Evolutionary conservation across 2,888 invertebrate species (phyloP).

Genomic region (Bhutanitis thaidina): DNA sequence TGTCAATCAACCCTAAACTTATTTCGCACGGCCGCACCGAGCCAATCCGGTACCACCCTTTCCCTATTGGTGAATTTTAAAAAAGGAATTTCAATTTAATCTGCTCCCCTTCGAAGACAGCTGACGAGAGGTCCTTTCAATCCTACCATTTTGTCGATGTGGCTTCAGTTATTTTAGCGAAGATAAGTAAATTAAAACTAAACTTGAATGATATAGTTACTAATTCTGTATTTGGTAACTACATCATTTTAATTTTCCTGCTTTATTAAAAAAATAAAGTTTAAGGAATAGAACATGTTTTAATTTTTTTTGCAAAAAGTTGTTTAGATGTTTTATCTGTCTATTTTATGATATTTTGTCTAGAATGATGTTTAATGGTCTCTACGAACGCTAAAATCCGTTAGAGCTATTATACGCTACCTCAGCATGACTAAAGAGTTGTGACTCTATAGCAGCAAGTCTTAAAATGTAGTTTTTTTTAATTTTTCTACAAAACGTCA

Average conservation of each 20-base stretch:
- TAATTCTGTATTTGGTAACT: too few relatives aligned
- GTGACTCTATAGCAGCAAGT: too few relatives aligned
- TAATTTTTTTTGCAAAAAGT: too few relatives aligned
- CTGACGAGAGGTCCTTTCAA: constrained; percentile 11
- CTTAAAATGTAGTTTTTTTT: too few relatives aligned
- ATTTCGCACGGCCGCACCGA: constrained; percentile 61
- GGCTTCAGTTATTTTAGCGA: not conserved
- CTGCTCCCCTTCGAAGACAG: constrained; percentile 58
- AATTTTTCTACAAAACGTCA: too few relatives aligned
- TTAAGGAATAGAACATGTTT: too few relatives aligned
- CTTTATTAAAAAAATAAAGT: too few relatives aligned
- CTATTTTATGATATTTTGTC: too few relatives aligned
- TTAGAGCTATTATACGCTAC: not conserved
- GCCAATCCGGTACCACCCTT: constrained; percentile 69
- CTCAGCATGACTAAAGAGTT: not conserved
- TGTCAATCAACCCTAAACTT: constrained; percentile 64
- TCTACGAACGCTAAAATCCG: not conserved
- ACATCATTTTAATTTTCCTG: too few relatives aligned
- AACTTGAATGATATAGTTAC: too few relatives aligned
- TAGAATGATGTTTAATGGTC: not conserved
- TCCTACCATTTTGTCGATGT: constrained; percentile 6
- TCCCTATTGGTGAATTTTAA: constrained; percentile 75
- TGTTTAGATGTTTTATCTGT: too few relatives aligned
- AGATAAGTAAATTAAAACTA: not conserved
- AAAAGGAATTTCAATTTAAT: constrained; percentile 74